Percentiles rank a stretch among this genome's conserved stretches.
These are phyloP conservation scores for Saccopteryx bilineata DNA, from an alignment of 2,113 vertebrate genomes.

Conservation along the genomic window DNA sequence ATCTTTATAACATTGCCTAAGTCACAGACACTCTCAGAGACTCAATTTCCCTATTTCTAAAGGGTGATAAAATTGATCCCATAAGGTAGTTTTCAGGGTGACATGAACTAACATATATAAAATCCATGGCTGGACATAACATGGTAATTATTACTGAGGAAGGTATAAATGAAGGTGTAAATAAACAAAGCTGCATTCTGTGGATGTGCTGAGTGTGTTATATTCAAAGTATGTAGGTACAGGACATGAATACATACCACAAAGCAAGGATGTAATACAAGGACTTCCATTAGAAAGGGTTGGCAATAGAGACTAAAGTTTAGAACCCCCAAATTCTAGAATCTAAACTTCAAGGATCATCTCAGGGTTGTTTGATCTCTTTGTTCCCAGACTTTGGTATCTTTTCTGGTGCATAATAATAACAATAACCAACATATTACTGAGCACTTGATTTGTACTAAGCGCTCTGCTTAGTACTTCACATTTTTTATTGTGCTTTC, in stretches of 20 bases:
- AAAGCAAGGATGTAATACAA: background rate
- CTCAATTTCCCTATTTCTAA: slow-evolving; percentile 51
- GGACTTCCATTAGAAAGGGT: background rate
- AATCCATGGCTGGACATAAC: background rate
- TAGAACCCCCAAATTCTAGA: slow-evolving; percentile 46
- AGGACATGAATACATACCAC: background rate
- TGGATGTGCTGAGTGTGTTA: background rate
- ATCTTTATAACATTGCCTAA: background rate
- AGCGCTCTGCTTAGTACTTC: slow-evolving; percentile 28
- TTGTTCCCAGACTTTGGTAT: slow-evolving; percentile 20
- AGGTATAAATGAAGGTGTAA: slow-evolving; percentile 15
- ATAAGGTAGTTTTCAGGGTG: background rate
- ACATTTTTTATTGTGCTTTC: background rate
- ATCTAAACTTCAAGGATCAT: slow-evolving; percentile 9
- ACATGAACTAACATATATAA: slow-evolving; percentile 9
- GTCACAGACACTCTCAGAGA: background rate
- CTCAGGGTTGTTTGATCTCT: background rate
- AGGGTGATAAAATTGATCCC: background rate
- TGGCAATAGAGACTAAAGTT: slow-evolving; percentile 28
- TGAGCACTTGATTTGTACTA: background rate
- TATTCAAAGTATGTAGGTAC: background rate
- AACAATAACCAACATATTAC: background rate
- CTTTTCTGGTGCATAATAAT: slow-evolving; percentile 54
- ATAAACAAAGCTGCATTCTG: background rate
- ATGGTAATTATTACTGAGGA: background rate